Base-by-base conservation (phyloP, 1,140 invertebrate species). In the Danaus melanippus region DNA sequence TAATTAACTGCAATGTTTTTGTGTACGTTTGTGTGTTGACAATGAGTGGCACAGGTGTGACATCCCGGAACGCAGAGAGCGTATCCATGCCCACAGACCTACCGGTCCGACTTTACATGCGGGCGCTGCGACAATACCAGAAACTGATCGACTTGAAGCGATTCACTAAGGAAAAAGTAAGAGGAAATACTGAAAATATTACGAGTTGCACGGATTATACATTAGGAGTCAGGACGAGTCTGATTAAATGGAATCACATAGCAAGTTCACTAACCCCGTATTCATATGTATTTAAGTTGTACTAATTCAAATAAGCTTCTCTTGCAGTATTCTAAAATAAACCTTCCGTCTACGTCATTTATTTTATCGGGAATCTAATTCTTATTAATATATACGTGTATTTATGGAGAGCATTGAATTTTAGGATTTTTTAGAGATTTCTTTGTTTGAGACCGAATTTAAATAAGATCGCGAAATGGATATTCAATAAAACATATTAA, bases 51-150 rank as follows among this genome's bases (percentile, higher is more conserved):
- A 71, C 77, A 57, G 80, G 74, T 48, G 76, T 86, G 59, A 76
- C 78, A 53, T 77, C 82, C 64, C 72, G 74, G 53, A 56, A 58
- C 42, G 56, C 71, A 52, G 73, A 76, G 61, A 63, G 71, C 32
- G 82, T 88, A 54, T 84, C 89, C 56, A 58, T 90, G 42, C 87
- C 89, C 55, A 74, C 86, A 12, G 87, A 89, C 50, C 86, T 90
- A 50, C 90, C 89, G 17, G 88, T 87, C 52, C 81, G 90, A 57
- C 76, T 91, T 42, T 91, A 89, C 75, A 71, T 90, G 58, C 71
- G 89, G 39, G 90, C 90, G 47, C 86, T 90, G 10, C 87, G 90
- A 47, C 90, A 90, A 67, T 91, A 90, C 70, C 89, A 90, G 59
- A 88, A 88, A 64, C 79, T 91, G 52, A 78, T 90, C 42, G 84